These are phyloP conservation scores for Heliconius congener DNA, from an alignment of 1,140 invertebrate species.

Conservation along the genomic window DNA sequence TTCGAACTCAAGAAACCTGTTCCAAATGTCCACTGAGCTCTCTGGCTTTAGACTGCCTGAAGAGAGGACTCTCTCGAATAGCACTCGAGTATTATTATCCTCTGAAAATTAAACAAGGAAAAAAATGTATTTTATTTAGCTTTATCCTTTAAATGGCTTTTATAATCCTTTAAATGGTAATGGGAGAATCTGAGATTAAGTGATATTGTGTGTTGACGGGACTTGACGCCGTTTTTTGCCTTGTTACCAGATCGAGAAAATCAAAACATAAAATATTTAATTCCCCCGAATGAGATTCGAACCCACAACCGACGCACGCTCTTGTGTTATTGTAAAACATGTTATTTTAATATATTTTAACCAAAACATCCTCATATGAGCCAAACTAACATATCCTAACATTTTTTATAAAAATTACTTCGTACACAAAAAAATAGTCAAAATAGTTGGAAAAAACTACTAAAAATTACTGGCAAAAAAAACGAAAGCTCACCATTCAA, in stretches of 20 bases:
- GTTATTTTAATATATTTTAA: too few species aligned
- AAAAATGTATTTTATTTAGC: background rate
- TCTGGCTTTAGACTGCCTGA: slow-evolving; percentile 95
- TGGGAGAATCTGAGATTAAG: too few species aligned
- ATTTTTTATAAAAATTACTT: too few species aligned
- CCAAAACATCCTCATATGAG: too few species aligned
- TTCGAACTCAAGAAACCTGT: slow-evolving; percentile 98
- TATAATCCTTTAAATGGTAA: too few species aligned
- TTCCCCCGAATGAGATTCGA: background rate
- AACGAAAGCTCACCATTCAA: slow-evolving; percentile 90
- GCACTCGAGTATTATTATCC: slow-evolving; percentile 98
- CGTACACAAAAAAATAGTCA: too few species aligned
- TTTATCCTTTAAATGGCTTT: too few species aligned
- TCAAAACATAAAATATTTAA: background rate
- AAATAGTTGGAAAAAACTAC: background rate
- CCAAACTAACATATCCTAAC: too few species aligned
- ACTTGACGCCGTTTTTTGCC: too few species aligned
- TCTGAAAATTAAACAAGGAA: slow-evolving; percentile 82
- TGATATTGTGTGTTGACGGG: too few species aligned
- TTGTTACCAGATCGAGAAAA: background rate
- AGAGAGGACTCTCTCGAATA: slow-evolving; percentile 98
- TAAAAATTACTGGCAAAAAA: background rate
- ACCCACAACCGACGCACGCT: background rate
- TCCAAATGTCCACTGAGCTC: slow-evolving; percentile 99
- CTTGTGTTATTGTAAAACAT: too few species aligned